These are phyloP conservation scores for Ladona fulva DNA, from an alignment of 1,140 invertebrate species.

Conservation along the genomic window DNA sequence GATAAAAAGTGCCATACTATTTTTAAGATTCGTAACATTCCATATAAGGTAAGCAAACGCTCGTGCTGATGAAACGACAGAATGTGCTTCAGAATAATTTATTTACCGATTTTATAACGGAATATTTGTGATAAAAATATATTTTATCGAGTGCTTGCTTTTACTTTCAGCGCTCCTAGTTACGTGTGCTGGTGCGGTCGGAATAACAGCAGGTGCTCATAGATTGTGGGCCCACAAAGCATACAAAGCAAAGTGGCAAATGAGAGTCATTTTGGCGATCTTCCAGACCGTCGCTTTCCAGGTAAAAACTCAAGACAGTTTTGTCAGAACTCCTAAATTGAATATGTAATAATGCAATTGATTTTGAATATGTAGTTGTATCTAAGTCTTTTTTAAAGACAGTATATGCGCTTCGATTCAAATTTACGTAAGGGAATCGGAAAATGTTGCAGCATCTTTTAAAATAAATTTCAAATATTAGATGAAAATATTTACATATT, in stretches of 20 bases:
- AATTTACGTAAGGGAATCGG: too few species aligned
- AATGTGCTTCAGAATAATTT: too few species aligned
- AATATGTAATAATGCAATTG: background rate
- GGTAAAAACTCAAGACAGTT: conserved; percentile 39
- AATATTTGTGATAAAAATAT: too few species aligned
- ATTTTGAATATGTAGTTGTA: background rate
- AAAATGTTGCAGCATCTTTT: too few species aligned
- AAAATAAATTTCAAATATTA: too few species aligned
- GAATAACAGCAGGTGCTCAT: conserved; percentile 82
- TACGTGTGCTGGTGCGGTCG: conserved; percentile 44
- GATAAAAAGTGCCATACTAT: too few species aligned
- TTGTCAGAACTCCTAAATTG: background rate
- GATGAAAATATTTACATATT: too few species aligned
- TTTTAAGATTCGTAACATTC: too few species aligned
- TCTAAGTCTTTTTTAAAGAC: background rate
- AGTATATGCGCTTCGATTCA: conserved; percentile 8
- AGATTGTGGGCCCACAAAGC: conserved; percentile 78
- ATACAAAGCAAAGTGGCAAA: conserved; percentile 76
- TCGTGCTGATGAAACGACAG: too few species aligned
- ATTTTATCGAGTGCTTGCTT: too few species aligned
- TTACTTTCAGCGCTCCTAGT: conserved; percentile 31
- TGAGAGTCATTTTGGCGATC: conserved; percentile 62
- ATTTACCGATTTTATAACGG: too few species aligned
- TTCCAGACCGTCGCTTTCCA: conserved; percentile 73
- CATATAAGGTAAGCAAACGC: too few species aligned